These are phyloP conservation scores for Agrotis segetum DNA, from an alignment of 2,888 invertebrate genomes.

Conservation along the genomic window DNA sequence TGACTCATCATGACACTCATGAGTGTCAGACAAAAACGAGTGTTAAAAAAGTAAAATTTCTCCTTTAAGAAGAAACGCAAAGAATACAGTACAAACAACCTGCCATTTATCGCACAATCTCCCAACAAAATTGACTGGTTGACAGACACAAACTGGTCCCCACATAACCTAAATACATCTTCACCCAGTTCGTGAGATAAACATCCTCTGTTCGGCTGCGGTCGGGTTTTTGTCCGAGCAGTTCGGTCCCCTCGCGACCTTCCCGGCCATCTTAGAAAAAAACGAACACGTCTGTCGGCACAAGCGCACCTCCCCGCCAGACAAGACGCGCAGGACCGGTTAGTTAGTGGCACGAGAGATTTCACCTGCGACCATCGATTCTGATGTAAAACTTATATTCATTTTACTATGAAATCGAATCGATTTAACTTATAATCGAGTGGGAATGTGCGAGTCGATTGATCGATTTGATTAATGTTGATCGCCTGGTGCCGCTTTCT, in stretches of 20 bases:
- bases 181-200: conserved; percentile 68
- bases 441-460: conserved; percentile 44
- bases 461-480: conserved; percentile 45
- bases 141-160: conserved; percentile 68
- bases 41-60: background rate
- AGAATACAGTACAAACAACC: conserved; percentile 42
- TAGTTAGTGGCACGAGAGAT: conserved; percentile 80
- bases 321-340: conserved; percentile 77
- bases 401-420: conserved; percentile 72
- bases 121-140: conserved; percentile 57
- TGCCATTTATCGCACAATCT: conserved; percentile 58
- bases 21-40: background rate
- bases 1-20: conserved; percentile 3
- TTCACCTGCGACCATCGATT: conserved; percentile 78
- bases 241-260: conserved; percentile 66
- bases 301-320: conserved; percentile 68
- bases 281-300: conserved; percentile 50
- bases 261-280: conserved; percentile 65
- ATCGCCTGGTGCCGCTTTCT: conserved; percentile 43
- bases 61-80: conserved; percentile 18
- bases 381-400: conserved; percentile 67
- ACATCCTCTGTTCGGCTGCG: conserved; percentile 59
- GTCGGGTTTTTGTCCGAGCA: conserved; percentile 57
- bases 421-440: conserved; percentile 61
- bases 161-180: conserved; percentile 66